Percentiles rank a stretch among this genome's conserved stretches.
phyloP scores from a whole-genome alignment of 2,113 vertebrate genomes.

The Sinosuthora webbiana region DNA sequence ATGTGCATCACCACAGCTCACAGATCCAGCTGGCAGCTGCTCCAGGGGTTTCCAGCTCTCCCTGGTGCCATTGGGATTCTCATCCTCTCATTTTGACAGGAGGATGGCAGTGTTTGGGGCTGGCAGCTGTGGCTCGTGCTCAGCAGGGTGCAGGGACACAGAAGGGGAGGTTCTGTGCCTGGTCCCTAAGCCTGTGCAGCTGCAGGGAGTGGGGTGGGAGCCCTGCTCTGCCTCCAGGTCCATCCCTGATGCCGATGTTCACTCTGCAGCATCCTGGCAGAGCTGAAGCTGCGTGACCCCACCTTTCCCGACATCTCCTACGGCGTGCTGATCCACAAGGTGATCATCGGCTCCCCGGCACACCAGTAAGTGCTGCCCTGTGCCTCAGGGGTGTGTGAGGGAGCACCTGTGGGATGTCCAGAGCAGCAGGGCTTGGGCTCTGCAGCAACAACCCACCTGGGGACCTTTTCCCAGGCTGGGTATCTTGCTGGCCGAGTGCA shows the following conservation, averaged over 20 bases:
- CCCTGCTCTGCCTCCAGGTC: not conserved
- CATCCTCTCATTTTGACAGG: not conserved
- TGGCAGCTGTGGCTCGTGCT: not conserved
- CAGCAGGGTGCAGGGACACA: fast-evolving
- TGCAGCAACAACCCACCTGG: not conserved
- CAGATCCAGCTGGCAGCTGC: not conserved
- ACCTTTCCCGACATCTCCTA: conserved; percentile 86
- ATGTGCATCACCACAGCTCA: not conserved
- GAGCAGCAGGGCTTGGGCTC: not conserved
- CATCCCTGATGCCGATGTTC: not conserved
- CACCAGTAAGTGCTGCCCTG: conserved; percentile 76
- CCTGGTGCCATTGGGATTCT: fast-evolving
- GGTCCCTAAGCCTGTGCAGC: not conserved
- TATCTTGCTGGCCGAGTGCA: fast-evolving
- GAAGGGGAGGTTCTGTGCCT: not conserved
- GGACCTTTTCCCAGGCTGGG: not conserved
- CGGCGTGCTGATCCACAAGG: conserved; percentile 89
- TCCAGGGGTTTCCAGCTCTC: not conserved
- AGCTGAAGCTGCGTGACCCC: conserved; percentile 87
- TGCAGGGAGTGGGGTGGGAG: not conserved
- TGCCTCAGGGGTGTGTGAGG: not conserved
- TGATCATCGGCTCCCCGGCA: conserved; percentile 89
- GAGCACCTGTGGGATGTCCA: not conserved
- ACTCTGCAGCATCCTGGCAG: conserved; percentile 82
- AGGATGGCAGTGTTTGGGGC: not conserved